A percentile compares a stretch with the other conserved stretches of the same genome.
Evolutionary conservation across 2,888 invertebrate species (phyloP).

Genomic region (Melinaea menophilus): DNA sequence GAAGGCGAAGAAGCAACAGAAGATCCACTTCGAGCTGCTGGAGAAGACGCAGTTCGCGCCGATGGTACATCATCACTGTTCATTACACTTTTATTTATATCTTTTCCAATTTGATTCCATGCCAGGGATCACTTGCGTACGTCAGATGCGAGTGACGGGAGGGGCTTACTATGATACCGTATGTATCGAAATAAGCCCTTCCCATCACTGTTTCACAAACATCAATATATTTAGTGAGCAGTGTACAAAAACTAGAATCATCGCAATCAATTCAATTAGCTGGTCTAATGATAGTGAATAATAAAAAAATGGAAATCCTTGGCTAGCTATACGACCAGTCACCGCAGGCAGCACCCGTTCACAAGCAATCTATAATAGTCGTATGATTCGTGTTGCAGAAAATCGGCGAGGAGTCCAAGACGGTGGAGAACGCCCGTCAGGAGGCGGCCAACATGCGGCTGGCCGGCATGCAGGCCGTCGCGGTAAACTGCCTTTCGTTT

Average conservation of each 20-base stretch:
- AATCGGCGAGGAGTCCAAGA: conserved; percentile 72
- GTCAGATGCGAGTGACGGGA: too few relatives aligned
- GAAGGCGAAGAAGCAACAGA: conserved; percentile 82
- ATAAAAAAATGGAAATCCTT: too few relatives aligned
- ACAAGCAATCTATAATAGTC: neutral
- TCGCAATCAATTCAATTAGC: neutral
- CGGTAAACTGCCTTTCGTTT: conserved; percentile 41
- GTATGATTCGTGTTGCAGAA: conserved; percentile 59
- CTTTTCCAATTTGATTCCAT: too few relatives aligned
- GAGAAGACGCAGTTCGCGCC: conserved; percentile 89
- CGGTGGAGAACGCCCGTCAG: conserved; percentile 83
- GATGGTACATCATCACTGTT: conserved; percentile 56
- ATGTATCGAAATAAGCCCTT: too few relatives aligned
- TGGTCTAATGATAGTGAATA: neutral
- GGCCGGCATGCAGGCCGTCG: conserved; percentile 76
- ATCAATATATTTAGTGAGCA: too few relatives aligned
- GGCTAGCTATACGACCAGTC: too few relatives aligned
- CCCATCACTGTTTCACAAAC: too few relatives aligned
- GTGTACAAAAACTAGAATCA: too few relatives aligned
- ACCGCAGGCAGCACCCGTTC: too few relatives aligned
- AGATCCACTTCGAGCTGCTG: conserved; percentile 83
- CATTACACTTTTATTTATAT: too few relatives aligned
- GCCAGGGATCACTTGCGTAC: too few relatives aligned
- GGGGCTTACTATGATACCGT: too few relatives aligned
- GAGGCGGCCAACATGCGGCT: conserved; percentile 85